phyloP scores from a whole-genome alignment of 2,113 vertebrate species.

The Strigops habroptila region DNA sequence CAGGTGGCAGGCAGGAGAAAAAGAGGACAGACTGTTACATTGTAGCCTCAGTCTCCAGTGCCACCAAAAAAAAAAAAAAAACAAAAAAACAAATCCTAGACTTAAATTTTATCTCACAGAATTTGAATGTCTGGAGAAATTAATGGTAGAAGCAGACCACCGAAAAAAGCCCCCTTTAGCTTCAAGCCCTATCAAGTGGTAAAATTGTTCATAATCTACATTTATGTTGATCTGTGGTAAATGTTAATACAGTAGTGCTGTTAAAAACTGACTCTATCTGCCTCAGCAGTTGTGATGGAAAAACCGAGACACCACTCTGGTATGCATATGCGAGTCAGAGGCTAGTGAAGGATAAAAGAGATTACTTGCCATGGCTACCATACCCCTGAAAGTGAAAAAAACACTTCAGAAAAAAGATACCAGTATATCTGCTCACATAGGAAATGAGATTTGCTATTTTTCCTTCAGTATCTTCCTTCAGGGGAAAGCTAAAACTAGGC shows the following conservation, averaged over 20 bases:
- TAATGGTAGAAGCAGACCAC: not conserved
- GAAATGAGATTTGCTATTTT: not conserved
- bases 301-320: rapidly evolving
- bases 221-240: not conserved
- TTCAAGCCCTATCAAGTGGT: not conserved
- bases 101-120: not conserved
- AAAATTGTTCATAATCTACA: not conserved
- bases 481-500: not conserved
- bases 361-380: constrained; percentile 6
- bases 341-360: not conserved
- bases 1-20: not conserved
- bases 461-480: not conserved
- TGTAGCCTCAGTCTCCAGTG: not conserved
- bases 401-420: not conserved
- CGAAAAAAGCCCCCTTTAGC: not conserved
- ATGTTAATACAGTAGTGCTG: not conserved
- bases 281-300: not conserved
- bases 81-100: not conserved
- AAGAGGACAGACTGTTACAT: rapidly evolving
- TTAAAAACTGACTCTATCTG: not conserved
- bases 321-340: not conserved
- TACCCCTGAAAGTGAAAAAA: not conserved
- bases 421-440: not conserved
- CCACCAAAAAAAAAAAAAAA: not conserved
- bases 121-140: not conserved